Conservation (phyloP, 2,888 invertebrate species). For the Tenthredo scrophulariae region DNA sequence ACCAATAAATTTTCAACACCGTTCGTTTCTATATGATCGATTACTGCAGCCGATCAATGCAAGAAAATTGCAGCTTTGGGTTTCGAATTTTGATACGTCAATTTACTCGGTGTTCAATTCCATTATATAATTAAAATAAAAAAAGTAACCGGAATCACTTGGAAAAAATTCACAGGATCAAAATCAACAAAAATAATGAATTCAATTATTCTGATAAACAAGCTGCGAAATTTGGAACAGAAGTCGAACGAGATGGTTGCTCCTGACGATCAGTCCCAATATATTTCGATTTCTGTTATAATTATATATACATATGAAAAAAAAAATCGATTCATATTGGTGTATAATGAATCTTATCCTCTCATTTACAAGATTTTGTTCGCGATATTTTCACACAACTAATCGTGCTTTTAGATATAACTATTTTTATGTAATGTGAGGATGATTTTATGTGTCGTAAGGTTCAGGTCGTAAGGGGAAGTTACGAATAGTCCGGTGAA, state of each 20-base stretch:
- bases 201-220: background rate
- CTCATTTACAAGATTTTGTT: background rate
- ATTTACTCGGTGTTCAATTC: background rate
- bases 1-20: background rate
- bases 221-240: background rate
- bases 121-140: background rate
- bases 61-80: background rate
- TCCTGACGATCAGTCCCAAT: background rate
- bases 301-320: background rate
- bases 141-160: background rate
- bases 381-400: conserved; percentile 2
- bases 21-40: background rate
- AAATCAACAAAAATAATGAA: background rate
- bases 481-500: background rate
- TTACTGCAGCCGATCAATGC: background rate
- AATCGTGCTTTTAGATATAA: background rate
- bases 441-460: conserved; percentile 43
- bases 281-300: background rate
- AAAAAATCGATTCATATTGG: background rate
- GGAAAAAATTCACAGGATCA: background rate
- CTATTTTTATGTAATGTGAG: conserved; percentile 16
- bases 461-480: conserved; percentile 12
- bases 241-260: too few species aligned
- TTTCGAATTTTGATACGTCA: conserved; percentile 27
- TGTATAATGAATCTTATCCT: background rate